A percentile compares a stretch with the other conserved stretches of the same genome.
Conservation (phyloP, 2,113 vertebrate species). For the Monarcha castaneiventris region DNA sequence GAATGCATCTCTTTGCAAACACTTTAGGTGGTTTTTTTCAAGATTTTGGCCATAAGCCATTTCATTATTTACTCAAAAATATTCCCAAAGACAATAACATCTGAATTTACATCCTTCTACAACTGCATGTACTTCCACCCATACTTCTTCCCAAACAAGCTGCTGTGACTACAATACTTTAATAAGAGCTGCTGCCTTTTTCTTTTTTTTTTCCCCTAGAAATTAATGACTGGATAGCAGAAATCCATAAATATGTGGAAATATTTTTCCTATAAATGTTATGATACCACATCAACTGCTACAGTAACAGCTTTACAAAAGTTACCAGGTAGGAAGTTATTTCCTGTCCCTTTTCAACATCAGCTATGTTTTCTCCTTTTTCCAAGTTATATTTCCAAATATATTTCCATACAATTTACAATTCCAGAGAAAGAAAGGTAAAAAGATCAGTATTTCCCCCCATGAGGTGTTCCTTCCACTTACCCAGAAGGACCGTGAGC, state of each 20-base stretch:
- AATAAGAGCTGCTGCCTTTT: neutral
- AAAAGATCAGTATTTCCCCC: neutral
- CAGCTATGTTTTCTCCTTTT: neutral
- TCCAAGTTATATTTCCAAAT: neutral
- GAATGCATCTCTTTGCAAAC: neutral
- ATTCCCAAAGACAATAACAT: neutral
- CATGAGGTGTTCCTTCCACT: neutral
- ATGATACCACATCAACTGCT: neutral
- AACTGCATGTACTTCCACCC: neutral
- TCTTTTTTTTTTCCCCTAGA: rapidly evolving
- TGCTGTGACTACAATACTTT: neutral
- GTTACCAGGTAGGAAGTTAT: neutral
- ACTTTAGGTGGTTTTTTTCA: neutral
- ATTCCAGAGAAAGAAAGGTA: neutral
- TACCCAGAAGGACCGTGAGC: conserved; percentile 59
- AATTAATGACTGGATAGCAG: neutral
- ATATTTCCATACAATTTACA: neutral
- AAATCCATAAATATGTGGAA: neutral
- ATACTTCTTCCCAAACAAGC: neutral
- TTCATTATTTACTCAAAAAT: neutral
- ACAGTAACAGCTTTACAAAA: neutral
- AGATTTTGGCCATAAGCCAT: neutral
- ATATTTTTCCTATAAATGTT: neutral
- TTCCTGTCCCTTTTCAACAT: neutral
- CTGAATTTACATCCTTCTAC: neutral